Evolutionary conservation across 2,888 invertebrate genomes (phyloP).

Genomic region (Chesias legatella): DNA sequence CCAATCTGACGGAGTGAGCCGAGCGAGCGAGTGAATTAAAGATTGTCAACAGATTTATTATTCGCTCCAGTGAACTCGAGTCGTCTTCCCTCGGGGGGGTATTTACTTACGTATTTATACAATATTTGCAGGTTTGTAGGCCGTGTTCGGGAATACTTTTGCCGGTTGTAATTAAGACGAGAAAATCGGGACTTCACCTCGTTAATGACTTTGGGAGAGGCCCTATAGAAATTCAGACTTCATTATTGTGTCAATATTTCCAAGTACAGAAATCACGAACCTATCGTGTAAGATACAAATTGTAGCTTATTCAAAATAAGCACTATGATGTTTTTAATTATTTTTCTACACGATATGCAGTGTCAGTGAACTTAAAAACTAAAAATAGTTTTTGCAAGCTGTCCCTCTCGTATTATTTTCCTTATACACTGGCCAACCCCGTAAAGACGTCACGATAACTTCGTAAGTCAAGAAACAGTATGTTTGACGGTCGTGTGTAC

Average conservation of each 20-base stretch:
- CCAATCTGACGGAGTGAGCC: slow-evolving; percentile 47
- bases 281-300: too few relatives aligned
- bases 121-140: slow-evolving; percentile 32
- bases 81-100: slow-evolving; percentile 49
- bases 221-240: not conserved
- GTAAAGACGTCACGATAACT: slow-evolving; percentile 18
- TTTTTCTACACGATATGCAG: too few relatives aligned
- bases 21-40: slow-evolving; percentile 67
- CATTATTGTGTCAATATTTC: not conserved
- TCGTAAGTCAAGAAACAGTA: slow-evolving; percentile 48
- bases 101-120: slow-evolving; percentile 47
- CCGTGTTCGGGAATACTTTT: slow-evolving; percentile 32
- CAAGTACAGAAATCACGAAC: too few relatives aligned
- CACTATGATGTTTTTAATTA: too few relatives aligned
- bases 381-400: not conserved
- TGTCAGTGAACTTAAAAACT: too few relatives aligned
- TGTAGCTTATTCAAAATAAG: too few relatives aligned
- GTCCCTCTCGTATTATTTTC: slow-evolving; percentile 8
- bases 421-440: slow-evolving; percentile 17
- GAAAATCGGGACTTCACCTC: slow-evolving; percentile 21
- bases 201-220: slow-evolving; percentile 22
- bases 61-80: slow-evolving; percentile 68
- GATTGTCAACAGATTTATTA: slow-evolving; percentile 79
- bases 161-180: slow-evolving; percentile 31
- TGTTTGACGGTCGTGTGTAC: slow-evolving; percentile 56